Percentiles rank a stretch among this genome's conserved stretches.
phyloP scores from a whole-genome alignment of 35 echinoderm and acorn worm genomes.

The Strongylocentrotus purpuratus region DNA sequence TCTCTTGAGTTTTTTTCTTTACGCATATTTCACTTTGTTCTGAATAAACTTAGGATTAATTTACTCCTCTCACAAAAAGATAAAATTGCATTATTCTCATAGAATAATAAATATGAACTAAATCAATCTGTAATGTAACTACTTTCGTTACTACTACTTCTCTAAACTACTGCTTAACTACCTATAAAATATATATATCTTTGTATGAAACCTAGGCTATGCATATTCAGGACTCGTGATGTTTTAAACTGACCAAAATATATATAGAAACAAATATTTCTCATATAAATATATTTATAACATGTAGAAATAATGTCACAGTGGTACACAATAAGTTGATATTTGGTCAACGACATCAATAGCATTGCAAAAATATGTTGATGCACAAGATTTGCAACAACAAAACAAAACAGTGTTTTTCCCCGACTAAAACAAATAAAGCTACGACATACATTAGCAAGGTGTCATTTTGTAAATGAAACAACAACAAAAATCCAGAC shows the following conservation, averaged over 20 bases:
- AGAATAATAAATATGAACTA: not conserved
- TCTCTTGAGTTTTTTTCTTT: too few species aligned
- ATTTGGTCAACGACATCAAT: not conserved
- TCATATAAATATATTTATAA: conserved; percentile 9
- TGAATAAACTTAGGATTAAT: not conserved
- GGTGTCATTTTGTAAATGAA: conserved; percentile 12
- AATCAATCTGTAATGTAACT: not conserved
- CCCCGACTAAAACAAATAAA: not conserved
- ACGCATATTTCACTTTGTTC: not conserved
- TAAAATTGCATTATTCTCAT: not conserved
- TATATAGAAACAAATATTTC: conserved; percentile 4
- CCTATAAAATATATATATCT: not conserved
- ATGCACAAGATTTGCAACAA: not conserved
- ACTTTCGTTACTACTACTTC: not conserved
- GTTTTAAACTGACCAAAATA: not conserved
- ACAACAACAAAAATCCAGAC: not conserved
- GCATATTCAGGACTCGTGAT: not conserved
- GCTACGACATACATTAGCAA: not conserved
- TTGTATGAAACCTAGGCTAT: not conserved
- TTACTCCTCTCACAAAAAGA: not conserved
- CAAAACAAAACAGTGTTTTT: not conserved
- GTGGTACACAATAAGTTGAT: not conserved
- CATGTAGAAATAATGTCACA: conserved; percentile 1
- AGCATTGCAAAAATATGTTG: not conserved
- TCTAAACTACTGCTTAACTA: not conserved